These are phyloP conservation scores for Gasterosteus aculeatus DNA, from an alignment of 2,113 vertebrate genomes.

Conservation along the genomic window DNA sequence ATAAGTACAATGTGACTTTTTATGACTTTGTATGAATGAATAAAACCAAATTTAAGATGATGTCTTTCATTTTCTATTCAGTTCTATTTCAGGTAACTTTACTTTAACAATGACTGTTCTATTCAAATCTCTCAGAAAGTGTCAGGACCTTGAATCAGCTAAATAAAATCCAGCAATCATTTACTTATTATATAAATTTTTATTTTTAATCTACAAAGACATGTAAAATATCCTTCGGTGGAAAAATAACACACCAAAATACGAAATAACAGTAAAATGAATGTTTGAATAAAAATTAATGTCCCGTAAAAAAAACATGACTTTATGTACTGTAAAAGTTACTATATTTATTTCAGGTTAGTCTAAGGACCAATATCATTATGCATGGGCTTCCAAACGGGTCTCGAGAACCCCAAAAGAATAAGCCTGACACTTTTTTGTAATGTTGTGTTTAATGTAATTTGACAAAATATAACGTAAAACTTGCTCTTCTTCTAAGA, in stretches of 20 bases:
- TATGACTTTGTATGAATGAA: slow-evolving; percentile 17
- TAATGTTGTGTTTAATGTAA: not conserved
- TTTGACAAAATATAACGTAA: not conserved
- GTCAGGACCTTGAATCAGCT: not conserved
- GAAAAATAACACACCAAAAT: not conserved
- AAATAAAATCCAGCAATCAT: not conserved
- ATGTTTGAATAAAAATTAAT: not conserved
- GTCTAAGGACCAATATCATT: not conserved
- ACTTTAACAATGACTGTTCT: not conserved
- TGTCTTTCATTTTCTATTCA: not conserved
- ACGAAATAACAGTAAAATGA: not conserved
- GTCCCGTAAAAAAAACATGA: not conserved
- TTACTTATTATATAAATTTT: not conserved
- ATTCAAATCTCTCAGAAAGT: not conserved
- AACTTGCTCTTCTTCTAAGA: not conserved
- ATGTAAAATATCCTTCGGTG: not conserved
- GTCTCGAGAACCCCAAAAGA: not conserved
- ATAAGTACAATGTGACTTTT: slow-evolving; percentile 2
- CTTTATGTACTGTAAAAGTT: too few species aligned
- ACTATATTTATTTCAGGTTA: not conserved
- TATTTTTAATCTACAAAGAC: not conserved
- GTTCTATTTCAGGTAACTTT: too few species aligned
- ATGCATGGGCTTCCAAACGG: not conserved
- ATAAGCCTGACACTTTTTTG: not conserved
- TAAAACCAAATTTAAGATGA: not conserved